Evolutionary conservation across 2,113 vertebrate genomes (phyloP).

Genomic region (Brienomyrus brachyistius): DNA sequence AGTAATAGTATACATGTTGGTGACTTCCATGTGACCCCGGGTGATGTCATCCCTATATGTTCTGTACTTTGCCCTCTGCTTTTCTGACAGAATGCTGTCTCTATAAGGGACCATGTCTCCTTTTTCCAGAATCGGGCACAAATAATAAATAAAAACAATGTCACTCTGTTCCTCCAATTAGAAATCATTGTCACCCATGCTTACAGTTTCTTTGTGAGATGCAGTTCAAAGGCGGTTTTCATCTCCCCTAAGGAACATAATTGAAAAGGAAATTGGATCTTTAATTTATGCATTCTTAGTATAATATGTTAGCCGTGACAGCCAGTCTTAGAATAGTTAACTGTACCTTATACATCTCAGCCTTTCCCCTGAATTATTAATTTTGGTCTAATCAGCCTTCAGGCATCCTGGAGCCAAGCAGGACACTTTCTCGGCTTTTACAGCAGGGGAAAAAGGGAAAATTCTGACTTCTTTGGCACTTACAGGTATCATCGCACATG

Average conservation of each 20-base stretch:
- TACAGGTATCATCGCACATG: background rate
- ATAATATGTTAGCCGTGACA: conserved; percentile 15
- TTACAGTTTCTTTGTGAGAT: background rate
- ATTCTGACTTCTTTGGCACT: conserved; percentile 13
- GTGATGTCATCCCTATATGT: background rate
- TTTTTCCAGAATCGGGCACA: background rate
- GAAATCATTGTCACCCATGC: background rate
- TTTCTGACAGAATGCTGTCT: background rate
- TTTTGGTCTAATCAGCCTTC: conserved; percentile 42
- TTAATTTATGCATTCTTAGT: conserved; percentile 18
- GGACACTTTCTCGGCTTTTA: conserved; percentile 38
- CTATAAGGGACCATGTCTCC: background rate
- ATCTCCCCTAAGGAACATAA: background rate
- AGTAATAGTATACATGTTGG: background rate
- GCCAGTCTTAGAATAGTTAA: conserved; percentile 37
- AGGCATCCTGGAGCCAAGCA: conserved; percentile 35
- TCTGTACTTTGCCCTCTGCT: background rate
- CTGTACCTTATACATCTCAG: conserved; percentile 29
- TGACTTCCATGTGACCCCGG: background rate
- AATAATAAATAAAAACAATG: background rate
- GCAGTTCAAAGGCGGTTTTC: background rate
- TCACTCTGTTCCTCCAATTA: background rate
- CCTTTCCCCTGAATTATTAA: conserved; percentile 45
- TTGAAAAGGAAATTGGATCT: conserved; percentile 18
- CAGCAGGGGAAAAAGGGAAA: conserved; percentile 23